phyloP scores from a whole-genome alignment of 2,797 vertebrate genomes.

The Enteromius fasciolatus region DNA sequence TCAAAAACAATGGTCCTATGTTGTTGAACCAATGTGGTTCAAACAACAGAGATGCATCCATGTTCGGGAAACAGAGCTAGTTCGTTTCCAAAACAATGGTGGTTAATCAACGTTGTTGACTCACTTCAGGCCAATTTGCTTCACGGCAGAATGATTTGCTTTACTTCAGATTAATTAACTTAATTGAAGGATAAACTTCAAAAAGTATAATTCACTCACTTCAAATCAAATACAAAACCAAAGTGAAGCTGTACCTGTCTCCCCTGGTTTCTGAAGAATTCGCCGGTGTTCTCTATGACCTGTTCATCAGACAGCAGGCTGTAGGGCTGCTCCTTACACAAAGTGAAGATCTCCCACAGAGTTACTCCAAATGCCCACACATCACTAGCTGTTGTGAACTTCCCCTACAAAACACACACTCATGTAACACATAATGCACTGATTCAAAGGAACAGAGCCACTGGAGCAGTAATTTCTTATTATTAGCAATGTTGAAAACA shows the following conservation, averaged over 20 bases:
- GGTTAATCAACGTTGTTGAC: too few species aligned
- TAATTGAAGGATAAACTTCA: background rate
- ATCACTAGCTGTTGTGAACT: constrained; percentile 75
- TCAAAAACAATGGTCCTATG: too few species aligned
- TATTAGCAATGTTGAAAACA: background rate
- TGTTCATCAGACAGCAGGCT: constrained; percentile 65
- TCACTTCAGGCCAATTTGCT: too few species aligned
- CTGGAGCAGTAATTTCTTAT: too few species aligned
- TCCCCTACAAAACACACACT: constrained; percentile 62
- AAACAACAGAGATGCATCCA: too few species aligned
- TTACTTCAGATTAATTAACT: background rate
- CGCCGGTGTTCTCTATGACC: constrained; percentile 76
- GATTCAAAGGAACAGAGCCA: background rate
- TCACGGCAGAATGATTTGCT: too few species aligned
- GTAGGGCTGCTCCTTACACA: constrained; percentile 67
- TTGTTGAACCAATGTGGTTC: too few species aligned
- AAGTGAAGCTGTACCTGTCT: constrained; percentile 65
- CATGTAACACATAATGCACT: background rate
- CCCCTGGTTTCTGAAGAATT: constrained; percentile 77
- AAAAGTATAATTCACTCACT: background rate
- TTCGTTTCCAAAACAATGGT: too few species aligned
- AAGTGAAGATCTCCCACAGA: constrained; percentile 68
- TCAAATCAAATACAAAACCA: background rate
- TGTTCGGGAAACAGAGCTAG: too few species aligned
- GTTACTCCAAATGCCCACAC: constrained; percentile 70